Base-by-base conservation (phyloP, 1,140 invertebrate species). In the Bradysia coprophila region DNA sequence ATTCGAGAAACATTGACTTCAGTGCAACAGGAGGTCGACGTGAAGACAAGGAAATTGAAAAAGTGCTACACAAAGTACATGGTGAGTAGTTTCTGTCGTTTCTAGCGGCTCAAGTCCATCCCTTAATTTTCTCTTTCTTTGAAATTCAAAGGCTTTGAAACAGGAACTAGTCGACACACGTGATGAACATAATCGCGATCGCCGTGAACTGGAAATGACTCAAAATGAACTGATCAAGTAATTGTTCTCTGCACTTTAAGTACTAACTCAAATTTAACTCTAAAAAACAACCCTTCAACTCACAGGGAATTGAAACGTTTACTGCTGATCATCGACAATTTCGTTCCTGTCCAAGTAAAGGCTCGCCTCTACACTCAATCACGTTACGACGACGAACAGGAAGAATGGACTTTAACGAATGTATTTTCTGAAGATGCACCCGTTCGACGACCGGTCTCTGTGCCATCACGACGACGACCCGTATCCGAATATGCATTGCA, bases 271-370 rank as follows among this genome's bases (percentile, higher is more conserved):
- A 65, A 59, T 49, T 59, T 59, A 43, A 62, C 58, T 54, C 49
- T 65, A 44, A 44, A 54, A 21, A 64, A 63, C 50, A 64, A 64
- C 51, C 53, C 56, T 44, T 56, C 57, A 13, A 49, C 64, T 38
- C 51, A 61, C 21, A 63, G 51, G 4, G 67, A 84, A 50, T 60
- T 89, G 37, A 81, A 87, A 49, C 66, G 84, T n/a, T 76, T 79
- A 44, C 75, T 85, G 53, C 67, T 95, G 9, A 84, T 96, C 33
- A 92, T 97, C 43, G 92, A 97, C 52, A 95, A 95, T 63, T 98
- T 98, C 61, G 90, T 98, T 53, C 92, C 93, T 10, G 69, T 75
- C 3, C 87, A 91, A 51, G 88, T 95, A 38, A 81, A 88, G 50
- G 75, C 78, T 37, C 78, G 83, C 50, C 75, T 96, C n/a, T 68